Conservation (phyloP, 1,140 invertebrate genomes). For the Leptoteleia sp. region DNA sequence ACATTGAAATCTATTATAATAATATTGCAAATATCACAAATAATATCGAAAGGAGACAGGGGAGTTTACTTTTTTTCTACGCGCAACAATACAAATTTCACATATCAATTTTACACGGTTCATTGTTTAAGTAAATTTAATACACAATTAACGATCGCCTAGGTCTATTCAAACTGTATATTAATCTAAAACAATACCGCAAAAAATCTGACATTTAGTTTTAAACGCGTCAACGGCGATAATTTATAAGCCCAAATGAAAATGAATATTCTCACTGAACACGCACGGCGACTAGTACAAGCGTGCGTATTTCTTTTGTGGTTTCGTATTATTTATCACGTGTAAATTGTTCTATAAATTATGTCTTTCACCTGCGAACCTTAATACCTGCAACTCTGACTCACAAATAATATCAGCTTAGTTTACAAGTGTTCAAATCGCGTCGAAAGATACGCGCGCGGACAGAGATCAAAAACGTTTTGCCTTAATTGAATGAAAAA, state of each 20-base stretch:
- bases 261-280: conserved; percentile 12
- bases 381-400: conserved; percentile 19
- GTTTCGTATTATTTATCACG: conserved; percentile 42
- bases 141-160: too few species aligned
- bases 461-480: conserved; percentile 35
- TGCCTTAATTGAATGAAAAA: conserved; percentile 56
- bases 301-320: conserved; percentile 24
- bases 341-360: conserved; percentile 48
- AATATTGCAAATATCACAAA: too few species aligned
- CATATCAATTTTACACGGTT: too few species aligned
- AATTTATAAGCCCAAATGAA: conserved; percentile 18
- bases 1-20: too few species aligned
- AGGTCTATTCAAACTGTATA: too few species aligned
- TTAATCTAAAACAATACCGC: too few species aligned
- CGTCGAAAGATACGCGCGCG: conserved; percentile 24
- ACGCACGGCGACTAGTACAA: conserved; percentile 25
- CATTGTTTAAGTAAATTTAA: too few species aligned
- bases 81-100: too few species aligned
- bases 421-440: conserved; percentile 36
- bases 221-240: conserved; percentile 1
- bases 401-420: conserved; percentile 43
- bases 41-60: too few species aligned
- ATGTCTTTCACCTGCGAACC: conserved; percentile 54
- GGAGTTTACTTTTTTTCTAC: too few species aligned
- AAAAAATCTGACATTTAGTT: too few species aligned